Percentiles rank a stretch among this genome's conserved stretches.
These are phyloP conservation scores for Chiridota heheva DNA, from an alignment of 35 echinoderm and acorn worm species.

Conservation along the genomic window DNA sequence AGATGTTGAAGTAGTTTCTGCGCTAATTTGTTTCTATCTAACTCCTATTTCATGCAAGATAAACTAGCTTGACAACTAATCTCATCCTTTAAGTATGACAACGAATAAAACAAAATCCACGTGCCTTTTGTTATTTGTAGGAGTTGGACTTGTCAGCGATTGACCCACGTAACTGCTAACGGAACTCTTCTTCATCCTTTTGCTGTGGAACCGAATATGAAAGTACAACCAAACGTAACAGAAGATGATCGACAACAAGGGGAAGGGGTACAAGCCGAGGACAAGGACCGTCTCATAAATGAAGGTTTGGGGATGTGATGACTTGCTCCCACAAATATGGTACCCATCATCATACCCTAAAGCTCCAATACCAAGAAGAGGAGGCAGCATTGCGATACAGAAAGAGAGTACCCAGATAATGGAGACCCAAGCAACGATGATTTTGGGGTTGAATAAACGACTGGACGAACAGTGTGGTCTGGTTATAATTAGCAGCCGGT, in stretches of 20 bases:
- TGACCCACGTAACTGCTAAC: too few relatives aligned
- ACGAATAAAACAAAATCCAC: not conserved
- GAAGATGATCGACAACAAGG: constrained; percentile 58
- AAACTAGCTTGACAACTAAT: too few relatives aligned
- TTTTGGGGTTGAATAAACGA: constrained; percentile 41
- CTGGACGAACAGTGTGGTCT: constrained; percentile 51
- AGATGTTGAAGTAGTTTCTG: too few relatives aligned
- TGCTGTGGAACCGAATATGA: constrained; percentile 62
- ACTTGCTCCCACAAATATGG: constrained; percentile 60
- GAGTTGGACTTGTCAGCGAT: not conserved
- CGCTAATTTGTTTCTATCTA: too few relatives aligned
- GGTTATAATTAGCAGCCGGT: constrained; percentile 63
- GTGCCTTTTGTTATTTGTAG: not conserved
- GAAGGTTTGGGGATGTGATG: constrained; percentile 10
- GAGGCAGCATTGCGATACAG: constrained; percentile 39
- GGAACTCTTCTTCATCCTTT: too few relatives aligned
- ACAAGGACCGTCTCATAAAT: constrained; percentile 33
- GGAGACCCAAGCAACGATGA: constrained; percentile 55
- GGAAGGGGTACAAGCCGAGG: constrained; percentile 54
- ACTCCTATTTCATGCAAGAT: too few relatives aligned
- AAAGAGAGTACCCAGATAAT: constrained; percentile 63
- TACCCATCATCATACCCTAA: constrained; percentile 69
- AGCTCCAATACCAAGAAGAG: constrained; percentile 32
- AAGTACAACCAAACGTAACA: constrained; percentile 59
- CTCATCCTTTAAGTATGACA: too few relatives aligned